Conservation (phyloP, 2,113 vertebrate genomes). For the Trichechus manatus region DNA sequence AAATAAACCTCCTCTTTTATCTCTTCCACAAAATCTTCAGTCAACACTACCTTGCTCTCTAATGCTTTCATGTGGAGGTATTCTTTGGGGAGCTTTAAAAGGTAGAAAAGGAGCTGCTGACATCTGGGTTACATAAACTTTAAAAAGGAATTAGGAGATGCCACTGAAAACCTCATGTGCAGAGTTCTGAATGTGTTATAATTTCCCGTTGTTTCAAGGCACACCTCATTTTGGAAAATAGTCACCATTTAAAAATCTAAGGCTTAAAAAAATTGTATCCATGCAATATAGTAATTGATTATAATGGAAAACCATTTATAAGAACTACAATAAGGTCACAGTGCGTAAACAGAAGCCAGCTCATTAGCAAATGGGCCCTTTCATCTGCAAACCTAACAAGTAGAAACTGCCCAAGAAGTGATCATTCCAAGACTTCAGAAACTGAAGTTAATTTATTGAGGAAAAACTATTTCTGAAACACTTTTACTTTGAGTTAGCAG, state of each 20-base stretch:
- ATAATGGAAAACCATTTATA: constrained; percentile 51
- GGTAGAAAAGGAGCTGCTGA: neutral
- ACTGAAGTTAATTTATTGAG: constrained; percentile 59
- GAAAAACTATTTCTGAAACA: constrained; percentile 69
- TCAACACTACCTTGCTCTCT: neutral
- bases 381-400: constrained; percentile 49
- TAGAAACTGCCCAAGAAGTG: constrained; percentile 29
- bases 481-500: constrained; percentile 44
- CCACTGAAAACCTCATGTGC: constrained; percentile 40
- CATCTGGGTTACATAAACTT: constrained; percentile 63
- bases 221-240: constrained; percentile 43
- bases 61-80: neutral
- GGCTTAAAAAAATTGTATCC: constrained; percentile 24
- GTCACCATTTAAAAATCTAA: constrained; percentile 64
- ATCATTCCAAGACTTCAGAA: constrained; percentile 39
- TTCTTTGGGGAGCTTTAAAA: neutral
- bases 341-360: constrained; percentile 45
- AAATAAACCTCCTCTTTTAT: neutral
- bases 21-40: neutral
- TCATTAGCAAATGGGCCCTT: constrained; percentile 35
- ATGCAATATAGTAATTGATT: constrained; percentile 52
- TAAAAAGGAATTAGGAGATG: constrained; percentile 52
- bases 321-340: neutral
- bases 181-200: constrained; percentile 51
- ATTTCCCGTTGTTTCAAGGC: constrained; percentile 65